Percentiles rank a stretch among this genome's conserved stretches.
phyloP scores from a whole-genome alignment of 2,113 vertebrate species.

The Sakesphorus luctuosus region DNA sequence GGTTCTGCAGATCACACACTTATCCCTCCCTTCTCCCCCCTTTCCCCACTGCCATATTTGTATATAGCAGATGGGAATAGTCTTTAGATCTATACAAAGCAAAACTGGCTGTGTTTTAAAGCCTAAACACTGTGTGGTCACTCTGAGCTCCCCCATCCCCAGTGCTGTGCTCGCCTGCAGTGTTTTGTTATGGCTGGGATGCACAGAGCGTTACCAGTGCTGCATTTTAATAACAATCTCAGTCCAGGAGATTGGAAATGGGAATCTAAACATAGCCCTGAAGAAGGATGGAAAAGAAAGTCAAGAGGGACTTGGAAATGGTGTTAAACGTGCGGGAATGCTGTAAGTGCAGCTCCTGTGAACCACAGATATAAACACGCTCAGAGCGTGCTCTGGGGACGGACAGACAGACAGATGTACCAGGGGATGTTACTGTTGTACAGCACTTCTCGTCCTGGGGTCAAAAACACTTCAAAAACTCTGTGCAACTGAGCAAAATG shows the following conservation, averaged over 20 bases:
- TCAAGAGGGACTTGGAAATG: not conserved
- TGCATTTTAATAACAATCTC: slow-evolving; percentile 25
- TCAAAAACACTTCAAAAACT: not conserved
- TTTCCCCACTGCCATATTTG: not conserved
- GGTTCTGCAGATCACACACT: slow-evolving; percentile 24
- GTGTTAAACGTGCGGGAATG: not conserved
- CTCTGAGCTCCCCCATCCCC: not conserved
- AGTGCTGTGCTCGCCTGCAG: not conserved
- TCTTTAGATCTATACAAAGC: not conserved
- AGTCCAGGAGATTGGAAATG: slow-evolving; percentile 9
- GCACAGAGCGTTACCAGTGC: not conserved
- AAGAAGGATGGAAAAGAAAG: slow-evolving; percentile 15
- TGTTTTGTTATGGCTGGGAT: slow-evolving; percentile 20
- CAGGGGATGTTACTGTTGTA: not conserved
- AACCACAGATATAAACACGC: not conserved
- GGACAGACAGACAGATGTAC: not conserved
- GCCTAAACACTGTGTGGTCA: not conserved
- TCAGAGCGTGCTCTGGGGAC: not conserved
- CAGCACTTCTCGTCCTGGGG: not conserved
- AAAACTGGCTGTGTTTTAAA: not conserved
- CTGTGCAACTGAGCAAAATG: not conserved
- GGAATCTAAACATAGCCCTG: slow-evolving; percentile 11
- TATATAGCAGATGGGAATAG: not conserved
- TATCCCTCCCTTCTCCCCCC: not conserved
- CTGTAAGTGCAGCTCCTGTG: not conserved